Base-by-base conservation (phyloP, 2,888 invertebrate species). In the Chalcosyrphus nemorum region DNA sequence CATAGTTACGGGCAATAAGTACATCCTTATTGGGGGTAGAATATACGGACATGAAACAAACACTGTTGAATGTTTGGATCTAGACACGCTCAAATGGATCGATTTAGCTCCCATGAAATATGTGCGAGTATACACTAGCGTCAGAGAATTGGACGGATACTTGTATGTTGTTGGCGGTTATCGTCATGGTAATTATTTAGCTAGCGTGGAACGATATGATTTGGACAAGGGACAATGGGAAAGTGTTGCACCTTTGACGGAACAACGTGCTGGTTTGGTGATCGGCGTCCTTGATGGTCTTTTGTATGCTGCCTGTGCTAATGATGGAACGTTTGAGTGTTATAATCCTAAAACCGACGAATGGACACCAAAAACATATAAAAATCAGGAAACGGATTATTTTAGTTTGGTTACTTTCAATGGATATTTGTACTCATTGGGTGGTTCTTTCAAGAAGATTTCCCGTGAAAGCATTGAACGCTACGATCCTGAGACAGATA, bases 111-210 rank as follows among this genome's bases (percentile, higher is more conserved):
- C 43, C 19, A 68, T 68, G 68, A 11, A n/a, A 56, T 0, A 27
- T 21, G 43, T 17, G 4, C 41, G 54, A 4, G 5, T 29, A 2
- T 13, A 11, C 9, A 29, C 29, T 11, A 43, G 19, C 19, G 4
- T 68, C 13, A 29, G 19, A 21, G 43, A 29, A 9, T 5, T 43
- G 2, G 32, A 54, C 13, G 68, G 29, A 0, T 4, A 45, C 19
- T 43, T 68, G 29, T 68, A 68, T 4, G 7, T 56, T 21, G 15
- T 56, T 43, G 68, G 68, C 5, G 54, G 54, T 9, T n/a, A 27
- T 0, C 35, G 1, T 1, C 21, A 7, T 21, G 1, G 2, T 11
- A 21, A 1, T 11, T 19, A 15, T 0, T 13, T 9, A 32, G 4
- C 19, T 6, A 24, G n/a, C 0, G 27, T 66, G 7, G 54, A 66